Percentiles rank a stretch among this genome's conserved stretches.
Conservation (phyloP, 2,113 vertebrate species). For the Fregata magnificens region DNA sequence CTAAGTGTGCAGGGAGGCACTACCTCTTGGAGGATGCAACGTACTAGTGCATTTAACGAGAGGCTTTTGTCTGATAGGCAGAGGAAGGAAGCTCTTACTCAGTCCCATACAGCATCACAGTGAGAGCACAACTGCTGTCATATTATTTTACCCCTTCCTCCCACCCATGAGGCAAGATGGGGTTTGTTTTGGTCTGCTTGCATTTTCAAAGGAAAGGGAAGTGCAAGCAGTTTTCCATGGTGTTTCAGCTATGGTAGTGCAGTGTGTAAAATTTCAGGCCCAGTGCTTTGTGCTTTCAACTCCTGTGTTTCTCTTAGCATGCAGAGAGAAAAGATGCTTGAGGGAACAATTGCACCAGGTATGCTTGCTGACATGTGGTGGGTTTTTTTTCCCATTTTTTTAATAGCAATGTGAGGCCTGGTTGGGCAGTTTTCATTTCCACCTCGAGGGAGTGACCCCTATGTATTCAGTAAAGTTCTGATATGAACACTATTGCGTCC, state of each 20-base stretch:
- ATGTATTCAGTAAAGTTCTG: background rate
- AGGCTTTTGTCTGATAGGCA: background rate
- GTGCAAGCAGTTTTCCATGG: background rate
- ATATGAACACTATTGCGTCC: background rate
- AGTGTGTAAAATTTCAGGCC: background rate
- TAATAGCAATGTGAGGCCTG: background rate
- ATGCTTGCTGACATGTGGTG: background rate
- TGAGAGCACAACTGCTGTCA: background rate
- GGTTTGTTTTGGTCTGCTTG: background rate
- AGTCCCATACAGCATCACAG: too few species aligned
- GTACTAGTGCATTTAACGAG: background rate
- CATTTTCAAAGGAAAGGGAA: background rate
- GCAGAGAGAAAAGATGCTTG: background rate
- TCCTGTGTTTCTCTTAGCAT: background rate
- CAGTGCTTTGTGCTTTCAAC: background rate
- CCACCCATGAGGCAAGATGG: background rate
- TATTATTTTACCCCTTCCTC: background rate
- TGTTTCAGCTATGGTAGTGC: background rate
- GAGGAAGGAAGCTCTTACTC: background rate
- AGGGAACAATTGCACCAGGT: background rate
- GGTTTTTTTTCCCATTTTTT: background rate
- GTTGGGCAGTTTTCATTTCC: background rate
- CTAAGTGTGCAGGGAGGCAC: background rate
- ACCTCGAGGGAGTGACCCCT: background rate
- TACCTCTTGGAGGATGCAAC: background rate